Percentiles rank a stretch among this genome's conserved stretches.
Evolutionary conservation across 2,113 vertebrate genomes (phyloP).

Genomic region (Dendrocopos noguchii): DNA sequence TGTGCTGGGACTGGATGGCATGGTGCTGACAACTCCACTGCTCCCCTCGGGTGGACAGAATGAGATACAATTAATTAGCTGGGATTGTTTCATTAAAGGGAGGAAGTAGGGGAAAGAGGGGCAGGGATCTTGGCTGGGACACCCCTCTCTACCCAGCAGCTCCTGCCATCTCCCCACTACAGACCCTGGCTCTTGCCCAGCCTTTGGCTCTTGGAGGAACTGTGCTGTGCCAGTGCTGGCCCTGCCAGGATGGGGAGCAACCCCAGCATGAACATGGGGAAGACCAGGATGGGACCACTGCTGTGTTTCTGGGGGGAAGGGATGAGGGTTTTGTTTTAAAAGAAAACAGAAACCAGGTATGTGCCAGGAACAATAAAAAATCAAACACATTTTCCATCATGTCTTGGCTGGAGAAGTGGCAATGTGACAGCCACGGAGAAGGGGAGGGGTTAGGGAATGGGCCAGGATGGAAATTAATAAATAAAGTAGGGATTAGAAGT

Average conservation of each 20-base stretch:
- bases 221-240: rapidly evolving
- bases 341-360: neutral
- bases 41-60: neutral
- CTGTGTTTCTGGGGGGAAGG: neutral
- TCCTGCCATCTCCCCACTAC: neutral
- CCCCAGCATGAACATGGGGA: rapidly evolving
- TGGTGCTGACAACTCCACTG: neutral
- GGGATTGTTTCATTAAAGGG: neutral
- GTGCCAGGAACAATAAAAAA: constrained; percentile 50
- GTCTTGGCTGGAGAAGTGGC: constrained; percentile 40
- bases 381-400: constrained; percentile 30
- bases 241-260: neutral
- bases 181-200: neutral
- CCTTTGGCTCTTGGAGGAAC: neutral
- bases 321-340: neutral
- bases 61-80: neutral
- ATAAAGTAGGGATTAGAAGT: neutral
- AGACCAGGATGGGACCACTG: rapidly evolving
- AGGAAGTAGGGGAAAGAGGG: neutral
- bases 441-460: constrained; percentile 10
- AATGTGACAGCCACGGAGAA: constrained; percentile 62
- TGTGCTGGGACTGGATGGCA: neutral
- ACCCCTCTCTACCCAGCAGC: neutral
- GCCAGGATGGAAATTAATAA: neutral
- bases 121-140: neutral